Evolutionary conservation across 2,888 invertebrate species (phyloP).

Genomic region (Nomada hirtipes): DNA sequence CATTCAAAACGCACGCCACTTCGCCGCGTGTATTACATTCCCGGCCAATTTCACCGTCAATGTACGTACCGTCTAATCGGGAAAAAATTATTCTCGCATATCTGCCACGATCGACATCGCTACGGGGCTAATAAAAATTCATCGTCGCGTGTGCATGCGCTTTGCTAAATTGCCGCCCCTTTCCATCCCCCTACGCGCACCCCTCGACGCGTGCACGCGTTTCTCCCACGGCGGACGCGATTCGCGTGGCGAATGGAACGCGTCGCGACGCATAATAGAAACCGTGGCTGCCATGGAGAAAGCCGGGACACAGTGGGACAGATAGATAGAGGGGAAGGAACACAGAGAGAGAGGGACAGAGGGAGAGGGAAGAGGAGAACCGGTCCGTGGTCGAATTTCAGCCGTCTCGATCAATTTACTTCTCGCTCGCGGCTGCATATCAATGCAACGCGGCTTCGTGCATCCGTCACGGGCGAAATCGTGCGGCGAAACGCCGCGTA

Average conservation of each 20-base stretch:
- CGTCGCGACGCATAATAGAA: constrained; percentile 70
- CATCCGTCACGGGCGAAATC: constrained; percentile 70
- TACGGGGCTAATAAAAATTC: constrained; percentile 61
- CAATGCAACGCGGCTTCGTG: constrained; percentile 59
- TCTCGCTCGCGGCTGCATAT: constrained; percentile 70
- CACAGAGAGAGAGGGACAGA: constrained; percentile 27
- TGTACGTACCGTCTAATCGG: constrained; percentile 39
- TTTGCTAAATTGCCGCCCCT: constrained; percentile 57
- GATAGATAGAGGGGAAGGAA: constrained; percentile 6
- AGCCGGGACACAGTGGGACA: constrained; percentile 55
- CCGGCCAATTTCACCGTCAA: constrained; percentile 34
- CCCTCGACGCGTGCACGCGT: background rate
- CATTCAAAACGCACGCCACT: constrained; percentile 31
- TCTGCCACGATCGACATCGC: constrained; percentile 24
- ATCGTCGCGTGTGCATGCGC: constrained; percentile 51
- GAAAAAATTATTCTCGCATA: constrained; percentile 51
- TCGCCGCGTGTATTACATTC: constrained; percentile 31
- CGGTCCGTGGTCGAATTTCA: constrained; percentile 70
- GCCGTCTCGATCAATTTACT: constrained; percentile 73
- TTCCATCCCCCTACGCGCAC: background rate
- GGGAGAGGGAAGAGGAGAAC: constrained; percentile 24
- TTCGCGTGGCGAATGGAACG: constrained; percentile 47
- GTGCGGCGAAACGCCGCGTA: constrained; percentile 65
- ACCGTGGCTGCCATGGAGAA: constrained; percentile 70
- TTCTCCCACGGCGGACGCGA: constrained; percentile 32